Conservation (phyloP, 2,113 vertebrate genomes). For the Baryphthengus martii region DNA sequence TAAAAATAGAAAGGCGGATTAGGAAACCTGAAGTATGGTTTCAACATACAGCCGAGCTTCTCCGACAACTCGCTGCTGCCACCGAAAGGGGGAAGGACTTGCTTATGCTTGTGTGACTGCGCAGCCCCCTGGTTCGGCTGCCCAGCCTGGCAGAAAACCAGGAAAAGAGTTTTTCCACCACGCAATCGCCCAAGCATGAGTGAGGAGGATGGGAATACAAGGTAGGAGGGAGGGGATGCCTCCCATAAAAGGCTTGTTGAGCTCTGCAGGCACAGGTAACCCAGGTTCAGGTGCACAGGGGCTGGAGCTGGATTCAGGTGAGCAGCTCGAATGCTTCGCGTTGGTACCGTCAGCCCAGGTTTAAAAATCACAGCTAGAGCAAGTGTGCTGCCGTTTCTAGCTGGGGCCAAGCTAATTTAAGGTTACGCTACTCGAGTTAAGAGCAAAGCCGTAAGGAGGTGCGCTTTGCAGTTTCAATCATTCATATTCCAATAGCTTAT, state of each 20-base stretch:
- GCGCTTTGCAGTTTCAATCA: background rate
- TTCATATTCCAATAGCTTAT: background rate
- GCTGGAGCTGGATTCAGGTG: background rate
- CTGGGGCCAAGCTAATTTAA: background rate
- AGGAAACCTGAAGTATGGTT: background rate
- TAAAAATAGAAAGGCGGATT: constrained; percentile 26
- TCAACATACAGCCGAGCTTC: background rate
- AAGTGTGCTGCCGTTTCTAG: accelerated
- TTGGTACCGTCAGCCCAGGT: background rate
- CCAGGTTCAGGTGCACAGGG: accelerated
- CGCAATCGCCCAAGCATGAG: accelerated
- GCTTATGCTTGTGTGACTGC: background rate
- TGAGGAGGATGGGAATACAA: background rate
- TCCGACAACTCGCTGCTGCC: constrained; percentile 18
- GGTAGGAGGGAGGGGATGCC: background rate
- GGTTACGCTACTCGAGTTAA: background rate
- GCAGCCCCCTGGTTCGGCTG: accelerated
- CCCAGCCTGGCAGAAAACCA: background rate
- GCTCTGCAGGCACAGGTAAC: background rate
- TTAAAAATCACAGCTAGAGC: background rate
- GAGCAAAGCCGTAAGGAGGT: background rate
- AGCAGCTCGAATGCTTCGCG: accelerated
- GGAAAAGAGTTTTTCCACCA: background rate
- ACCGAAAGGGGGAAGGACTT: constrained; percentile 30
- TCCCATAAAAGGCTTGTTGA: background rate